Evolutionary conservation across 2,797 vertebrate genomes (phyloP).

Genomic region (Melanotaenia nigrans): DNA sequence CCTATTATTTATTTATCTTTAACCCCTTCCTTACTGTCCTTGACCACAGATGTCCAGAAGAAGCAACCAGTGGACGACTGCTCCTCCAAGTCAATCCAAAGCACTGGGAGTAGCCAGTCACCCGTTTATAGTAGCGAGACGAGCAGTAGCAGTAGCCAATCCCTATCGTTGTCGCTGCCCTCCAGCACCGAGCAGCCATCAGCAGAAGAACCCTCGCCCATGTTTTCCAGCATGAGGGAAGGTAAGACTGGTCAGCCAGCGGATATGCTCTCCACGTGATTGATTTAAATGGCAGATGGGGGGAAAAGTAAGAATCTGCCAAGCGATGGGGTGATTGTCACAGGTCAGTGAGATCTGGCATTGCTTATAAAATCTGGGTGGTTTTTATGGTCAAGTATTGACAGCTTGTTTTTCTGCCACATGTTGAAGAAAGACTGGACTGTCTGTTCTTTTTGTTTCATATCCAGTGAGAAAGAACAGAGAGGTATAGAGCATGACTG

Average conservation of each 20-base stretch:
- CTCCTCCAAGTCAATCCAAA: conserved; percentile 89
- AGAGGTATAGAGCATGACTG: conserved; percentile 13
- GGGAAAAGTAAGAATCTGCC: neutral
- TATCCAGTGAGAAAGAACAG: conserved; percentile 13
- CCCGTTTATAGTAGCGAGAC: conserved; percentile 89
- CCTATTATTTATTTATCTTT: neutral
- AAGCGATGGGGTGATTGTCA: neutral
- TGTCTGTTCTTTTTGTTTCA: conserved; percentile 18
- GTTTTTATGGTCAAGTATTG: neutral
- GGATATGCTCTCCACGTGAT: too few species aligned
- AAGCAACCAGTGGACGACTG: conserved; percentile 92
- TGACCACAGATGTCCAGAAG: conserved; percentile 89
- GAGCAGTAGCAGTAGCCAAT: conserved; percentile 88
- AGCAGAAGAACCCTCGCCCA: conserved; percentile 86
- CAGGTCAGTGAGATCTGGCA: neutral
- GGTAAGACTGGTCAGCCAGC: conserved; percentile 78
- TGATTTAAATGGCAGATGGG: too few species aligned
- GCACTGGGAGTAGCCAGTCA: conserved; percentile 85
- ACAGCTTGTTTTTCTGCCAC: conserved; percentile 1
- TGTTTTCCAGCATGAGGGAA: conserved; percentile 85
- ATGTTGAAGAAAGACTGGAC: conserved; percentile 5
- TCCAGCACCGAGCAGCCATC: conserved; percentile 84
- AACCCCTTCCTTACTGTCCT: conserved; percentile 4
- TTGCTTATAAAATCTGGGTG: neutral
- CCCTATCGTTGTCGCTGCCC: conserved; percentile 83